Percentiles rank a stretch among this genome's conserved stretches.
These are phyloP conservation scores for Miniopterus natalensis DNA, from an alignment of 2,113 vertebrate species.

Conservation along the genomic window DNA sequence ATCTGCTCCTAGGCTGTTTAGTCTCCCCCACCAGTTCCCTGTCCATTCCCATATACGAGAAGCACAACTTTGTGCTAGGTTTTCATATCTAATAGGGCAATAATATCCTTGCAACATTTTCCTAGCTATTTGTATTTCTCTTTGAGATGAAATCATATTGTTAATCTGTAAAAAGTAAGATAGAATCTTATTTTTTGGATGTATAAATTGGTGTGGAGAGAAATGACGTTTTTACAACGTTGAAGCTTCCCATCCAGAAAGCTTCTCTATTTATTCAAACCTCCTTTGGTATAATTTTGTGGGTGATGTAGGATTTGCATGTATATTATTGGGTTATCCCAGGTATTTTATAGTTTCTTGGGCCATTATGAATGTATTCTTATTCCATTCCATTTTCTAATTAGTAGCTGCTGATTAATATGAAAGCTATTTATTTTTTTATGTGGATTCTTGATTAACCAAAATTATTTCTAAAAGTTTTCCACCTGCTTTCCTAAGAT, in stretches of 20 bases:
- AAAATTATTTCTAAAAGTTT: constrained; percentile 45
- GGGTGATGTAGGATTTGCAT: not conserved
- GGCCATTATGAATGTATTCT: not conserved
- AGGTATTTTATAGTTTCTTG: constrained; percentile 22
- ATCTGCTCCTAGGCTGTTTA: not conserved
- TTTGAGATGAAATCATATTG: constrained; percentile 40
- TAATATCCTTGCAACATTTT: constrained; percentile 23
- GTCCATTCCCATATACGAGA: not conserved
- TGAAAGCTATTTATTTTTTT: constrained; percentile 24
- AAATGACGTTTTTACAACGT: constrained; percentile 28
- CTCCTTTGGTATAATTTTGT: not conserved
- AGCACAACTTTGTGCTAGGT: not conserved
- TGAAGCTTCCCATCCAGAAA: not conserved
- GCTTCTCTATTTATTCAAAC: not conserved
- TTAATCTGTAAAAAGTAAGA: constrained; percentile 23
- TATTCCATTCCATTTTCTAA: constrained; percentile 24
- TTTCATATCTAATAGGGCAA: not conserved
- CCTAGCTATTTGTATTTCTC: not conserved
- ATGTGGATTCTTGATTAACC: constrained; percentile 25
- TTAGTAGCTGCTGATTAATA: not conserved
- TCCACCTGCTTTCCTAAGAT: constrained; percentile 27
- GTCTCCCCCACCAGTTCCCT: not conserved
- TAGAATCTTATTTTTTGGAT: not conserved
- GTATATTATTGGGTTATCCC: not conserved
- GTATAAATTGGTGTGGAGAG: not conserved